Base-by-base conservation (phyloP, 2,888 invertebrate species). In the Laspeyria flexula region DNA sequence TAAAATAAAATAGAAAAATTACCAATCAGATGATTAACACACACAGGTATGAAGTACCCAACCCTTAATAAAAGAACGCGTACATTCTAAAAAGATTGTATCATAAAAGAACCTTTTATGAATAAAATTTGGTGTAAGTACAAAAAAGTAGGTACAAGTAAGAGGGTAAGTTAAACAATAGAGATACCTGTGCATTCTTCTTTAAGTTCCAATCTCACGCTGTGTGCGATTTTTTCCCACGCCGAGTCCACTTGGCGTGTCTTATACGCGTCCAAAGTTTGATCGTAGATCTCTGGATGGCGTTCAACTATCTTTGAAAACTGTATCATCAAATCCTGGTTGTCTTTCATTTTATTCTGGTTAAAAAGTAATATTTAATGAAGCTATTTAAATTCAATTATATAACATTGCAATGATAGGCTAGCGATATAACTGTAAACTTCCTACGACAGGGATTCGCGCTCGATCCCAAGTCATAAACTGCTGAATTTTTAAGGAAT, bases 271-370 rank as follows among this genome's bases (percentile, higher is more conserved):
- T 91, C 91, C 55, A 88, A 75, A 51, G 80, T 86, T 43, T 84
- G 83, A 54, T 93, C 86, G 57, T 93, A 93, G 11, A 93, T 75
- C 64, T 90, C 91, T 31, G 90, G 90, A 60, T 87, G 86, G 60
- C 79, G 80, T 74, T 90, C 83, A 43, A 92, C 82, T 59, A 92
- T 83, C 70, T 89, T 88, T 56, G 93, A 92, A 60, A 93, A 93
- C 35, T 83, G 77, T 33, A 85, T 84, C 77, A 90, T 88, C 49
- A 87, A 79, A 51, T 84, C 81, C 56, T 88, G 87, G 61, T 87
- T 86, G 56, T 90, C 88, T 60, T 81, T 86, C 89, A 91, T 91
- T 51, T 21, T 57, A 9, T 40, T 33, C 33, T 49, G 29, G 11
- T 0, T 21, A 47, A 31, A 16, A 18, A 13, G 9, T n/a, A n/a